phyloP scores from a whole-genome alignment of 2,888 invertebrate species.

The Glaucopsyche alexis region DNA sequence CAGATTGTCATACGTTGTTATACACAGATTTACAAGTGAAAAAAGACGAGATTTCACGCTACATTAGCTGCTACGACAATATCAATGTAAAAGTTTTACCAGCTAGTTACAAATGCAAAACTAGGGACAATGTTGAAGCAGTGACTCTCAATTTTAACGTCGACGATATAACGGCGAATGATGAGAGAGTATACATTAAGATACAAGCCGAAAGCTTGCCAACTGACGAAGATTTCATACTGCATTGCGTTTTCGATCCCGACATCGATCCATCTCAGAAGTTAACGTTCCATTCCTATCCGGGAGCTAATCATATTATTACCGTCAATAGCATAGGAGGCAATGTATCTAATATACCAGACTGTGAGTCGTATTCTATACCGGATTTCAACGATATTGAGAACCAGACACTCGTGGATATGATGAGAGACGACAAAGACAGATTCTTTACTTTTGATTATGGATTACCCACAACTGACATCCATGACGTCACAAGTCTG shows the following conservation, averaged over 20 bases:
- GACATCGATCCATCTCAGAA: conserved; percentile 57
- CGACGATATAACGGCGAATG: conserved; percentile 54
- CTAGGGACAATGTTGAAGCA: conserved; percentile 53
- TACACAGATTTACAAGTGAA: conserved; percentile 83
- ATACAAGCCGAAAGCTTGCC: conserved; percentile 78
- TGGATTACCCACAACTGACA: conserved; percentile 82
- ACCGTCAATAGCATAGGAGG: conserved; percentile 49
- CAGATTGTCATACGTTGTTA: conserved; percentile 82
- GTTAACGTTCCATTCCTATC: conserved; percentile 76
- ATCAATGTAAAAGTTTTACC: conserved; percentile 56
- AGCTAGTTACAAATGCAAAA: conserved; percentile 75
- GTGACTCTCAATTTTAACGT: conserved; percentile 63
- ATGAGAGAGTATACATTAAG: conserved; percentile 57
- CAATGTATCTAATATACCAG: conserved; percentile 52
- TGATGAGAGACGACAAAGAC: conserved; percentile 82
- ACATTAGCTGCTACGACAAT: conserved; percentile 59
- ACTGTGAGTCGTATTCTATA: conserved; percentile 62
- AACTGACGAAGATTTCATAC: conserved; percentile 66
- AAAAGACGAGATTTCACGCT: conserved; percentile 58
- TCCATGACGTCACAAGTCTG: conserved; percentile 82
- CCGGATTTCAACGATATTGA: conserved; percentile 51
- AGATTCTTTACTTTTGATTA: conserved; percentile 89
- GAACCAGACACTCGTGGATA: conserved; percentile 56
- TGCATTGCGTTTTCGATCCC: conserved; percentile 73
- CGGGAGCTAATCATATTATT: conserved; percentile 82